Base-by-base conservation (phyloP, 2,797 vertebrate species). In the Sebastes aleutianus region DNA sequence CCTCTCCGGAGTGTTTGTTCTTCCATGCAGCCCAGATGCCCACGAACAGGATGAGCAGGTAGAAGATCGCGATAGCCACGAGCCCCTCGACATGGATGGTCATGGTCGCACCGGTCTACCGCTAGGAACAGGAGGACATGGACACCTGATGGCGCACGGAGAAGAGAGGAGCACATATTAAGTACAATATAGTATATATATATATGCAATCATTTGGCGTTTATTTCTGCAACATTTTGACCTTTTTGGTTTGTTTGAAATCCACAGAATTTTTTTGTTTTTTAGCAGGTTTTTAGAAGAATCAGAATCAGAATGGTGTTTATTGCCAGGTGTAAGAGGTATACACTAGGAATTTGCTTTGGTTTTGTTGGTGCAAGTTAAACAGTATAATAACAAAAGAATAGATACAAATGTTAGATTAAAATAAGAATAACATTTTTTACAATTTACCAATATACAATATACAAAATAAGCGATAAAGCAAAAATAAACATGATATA, bases 21-120 rank as follows among this genome's bases (percentile, higher is more conserved):
- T 97, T 99, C 98, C 98, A 98, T 76, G 98, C 97, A 83, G 98
- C 98, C 98, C 98, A 99, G 94, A 99, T 99, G 74, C 98, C 98
- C 90, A 99, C 98, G 62, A 96, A 78, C 78, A 99, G 94, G 87
- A 99, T 99, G 27, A 98, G 95, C 65, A 98, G 71, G 87, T 99
- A 99, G 95, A 99, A 99, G 54, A 99, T 26, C 84, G 97, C 94
- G 89, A 99, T 99, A 58, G 98, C 98, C 90, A 98, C 95, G 79
- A 99, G 94, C 75, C 98, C 98, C 88, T 98, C 98, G 70, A 96
- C 95, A 77, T 99, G 98, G 94, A 99, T 97, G 93, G 96, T 92
- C 98, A 99, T 92, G 9, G 87, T 93, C 88, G 89, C 91, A 78
- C 84, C 83, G 85, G 82, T 83, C 84, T 82, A 70, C 78, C 87